Evolutionary conservation across 2,113 vertebrate species (phyloP).

Genomic region (Lichenostomus cassidix): DNA sequence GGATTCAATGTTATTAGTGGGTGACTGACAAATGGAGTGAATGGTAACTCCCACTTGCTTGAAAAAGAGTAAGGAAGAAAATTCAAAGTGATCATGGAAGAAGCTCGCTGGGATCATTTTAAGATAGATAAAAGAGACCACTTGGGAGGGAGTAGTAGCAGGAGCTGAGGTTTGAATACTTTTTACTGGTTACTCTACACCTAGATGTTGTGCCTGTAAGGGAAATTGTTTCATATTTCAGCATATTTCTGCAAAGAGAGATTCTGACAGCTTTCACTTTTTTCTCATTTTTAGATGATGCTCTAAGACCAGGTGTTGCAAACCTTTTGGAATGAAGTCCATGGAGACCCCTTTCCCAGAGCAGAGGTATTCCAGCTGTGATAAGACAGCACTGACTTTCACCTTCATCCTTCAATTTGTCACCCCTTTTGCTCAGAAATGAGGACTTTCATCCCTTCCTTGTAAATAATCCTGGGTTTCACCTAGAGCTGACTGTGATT

Average conservation of each 20-base stretch:
- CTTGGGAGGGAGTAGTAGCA: background rate
- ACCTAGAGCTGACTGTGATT: background rate
- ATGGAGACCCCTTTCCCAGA: background rate
- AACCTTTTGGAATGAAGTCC: background rate
- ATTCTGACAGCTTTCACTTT: conserved; percentile 1
- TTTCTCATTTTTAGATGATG: background rate
- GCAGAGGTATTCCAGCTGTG: background rate
- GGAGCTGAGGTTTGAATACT: background rate
- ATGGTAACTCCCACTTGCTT: background rate
- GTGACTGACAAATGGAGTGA: background rate
- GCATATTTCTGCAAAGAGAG: background rate
- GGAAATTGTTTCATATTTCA: background rate
- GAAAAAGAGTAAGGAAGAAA: background rate
- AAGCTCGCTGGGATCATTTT: background rate
- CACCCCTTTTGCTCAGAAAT: background rate
- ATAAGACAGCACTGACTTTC: background rate
- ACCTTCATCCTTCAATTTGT: background rate
- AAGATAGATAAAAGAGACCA: background rate
- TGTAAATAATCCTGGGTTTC: background rate
- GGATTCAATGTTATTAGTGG: background rate
- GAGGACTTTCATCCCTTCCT: background rate
- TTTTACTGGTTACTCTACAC: background rate
- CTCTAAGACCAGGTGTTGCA: background rate
- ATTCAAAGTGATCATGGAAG: background rate
- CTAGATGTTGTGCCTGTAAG: conserved; percentile 15